Base-by-base conservation (phyloP, 2,797 vertebrate species). In the Fistularia tabacaria region DNA sequence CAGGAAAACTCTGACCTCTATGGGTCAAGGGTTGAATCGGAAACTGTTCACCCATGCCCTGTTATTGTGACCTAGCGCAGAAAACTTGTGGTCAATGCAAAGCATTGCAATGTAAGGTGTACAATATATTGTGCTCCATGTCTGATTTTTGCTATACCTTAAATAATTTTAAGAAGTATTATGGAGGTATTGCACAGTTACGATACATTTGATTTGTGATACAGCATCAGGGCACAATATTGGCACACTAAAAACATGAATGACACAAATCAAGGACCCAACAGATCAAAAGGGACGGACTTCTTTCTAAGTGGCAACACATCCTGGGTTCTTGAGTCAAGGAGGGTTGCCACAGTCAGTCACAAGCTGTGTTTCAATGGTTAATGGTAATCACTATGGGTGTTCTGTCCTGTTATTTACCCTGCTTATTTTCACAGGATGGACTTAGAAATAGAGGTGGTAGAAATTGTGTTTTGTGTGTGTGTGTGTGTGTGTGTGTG, bases 321-420 rank as follows among this genome's bases (percentile, higher is more conserved):
- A 87, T 83, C 75, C 62, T 87, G 90, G 91, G 90, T 92, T 71
- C 77, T 81, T 76, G 64, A 90, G 88, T 84, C 85, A 91, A 79
- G 84, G 90, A 87, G 92, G 92, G 92, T 93, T 92, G 88, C 89
- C 87, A 90, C 92, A 94, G 91, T 94, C 93, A 94, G 94, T 95
- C 91, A 93, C 88, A 91, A 91, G 90, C 91, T 89, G 89, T 91
- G 88, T 92, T 87, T 90, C 92, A 93, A 92, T 92, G 87, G 84
- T 91, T 90, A 93, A 93, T 90, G 84, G 92, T 93, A 94, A 94
- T 94, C 91, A 92, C 87, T 90, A 88, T 80, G 89, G 84, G 85
- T 80, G 87, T 88, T 90, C 90, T 88, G 91, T 89, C 60, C 75
- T 85, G 84, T 71, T 79, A 85, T 93, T 93, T 93, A 93, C 92